Conservation (phyloP, 2,113 vertebrate genomes). For the Dunckerocampus dactyliophorus region DNA sequence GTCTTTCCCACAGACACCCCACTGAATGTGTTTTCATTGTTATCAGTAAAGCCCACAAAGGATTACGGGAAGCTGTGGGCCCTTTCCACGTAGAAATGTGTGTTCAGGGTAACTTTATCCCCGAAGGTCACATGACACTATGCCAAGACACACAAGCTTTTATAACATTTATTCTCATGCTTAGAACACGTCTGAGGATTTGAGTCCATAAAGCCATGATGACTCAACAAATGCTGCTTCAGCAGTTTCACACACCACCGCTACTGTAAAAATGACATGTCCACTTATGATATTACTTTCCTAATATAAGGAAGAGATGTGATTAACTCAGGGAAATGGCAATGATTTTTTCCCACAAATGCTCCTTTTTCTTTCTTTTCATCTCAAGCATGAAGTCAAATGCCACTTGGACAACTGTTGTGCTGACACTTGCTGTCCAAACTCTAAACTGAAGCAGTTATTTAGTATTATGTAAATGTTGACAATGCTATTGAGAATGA, state of each 20-base stretch:
- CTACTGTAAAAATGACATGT: constrained; percentile 1
- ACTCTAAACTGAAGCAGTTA: too few species aligned
- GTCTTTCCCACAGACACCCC: background rate
- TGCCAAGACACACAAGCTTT: constrained; percentile 45
- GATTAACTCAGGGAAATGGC: too few species aligned
- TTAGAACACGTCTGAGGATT: constrained; percentile 16
- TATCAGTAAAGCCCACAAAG: constrained; percentile 17
- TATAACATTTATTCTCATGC: constrained; percentile 39
- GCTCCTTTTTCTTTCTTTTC: too few species aligned
- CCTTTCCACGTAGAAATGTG: constrained; percentile 16
- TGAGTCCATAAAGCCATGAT: constrained; percentile 17
- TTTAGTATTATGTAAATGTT: too few species aligned
- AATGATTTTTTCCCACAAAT: background rate
- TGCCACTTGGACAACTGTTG: too few species aligned
- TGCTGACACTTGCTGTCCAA: too few species aligned
- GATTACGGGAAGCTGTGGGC: constrained; percentile 31
- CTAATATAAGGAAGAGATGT: too few species aligned
- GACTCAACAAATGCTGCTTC: constrained; percentile 26
- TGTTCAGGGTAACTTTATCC: constrained; percentile 37
- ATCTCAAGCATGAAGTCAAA: too few species aligned
- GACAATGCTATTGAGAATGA: too few species aligned
- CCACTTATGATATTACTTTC: background rate
- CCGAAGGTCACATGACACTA: constrained; percentile 22
- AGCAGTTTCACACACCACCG: constrained; percentile 6
- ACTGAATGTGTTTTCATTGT: constrained; percentile 28